Evolutionary conservation across 2,888 invertebrate species (phyloP), one percentile per base, ranked within the genome.

Genomic region (Cerceris ruficornis): DNA sequence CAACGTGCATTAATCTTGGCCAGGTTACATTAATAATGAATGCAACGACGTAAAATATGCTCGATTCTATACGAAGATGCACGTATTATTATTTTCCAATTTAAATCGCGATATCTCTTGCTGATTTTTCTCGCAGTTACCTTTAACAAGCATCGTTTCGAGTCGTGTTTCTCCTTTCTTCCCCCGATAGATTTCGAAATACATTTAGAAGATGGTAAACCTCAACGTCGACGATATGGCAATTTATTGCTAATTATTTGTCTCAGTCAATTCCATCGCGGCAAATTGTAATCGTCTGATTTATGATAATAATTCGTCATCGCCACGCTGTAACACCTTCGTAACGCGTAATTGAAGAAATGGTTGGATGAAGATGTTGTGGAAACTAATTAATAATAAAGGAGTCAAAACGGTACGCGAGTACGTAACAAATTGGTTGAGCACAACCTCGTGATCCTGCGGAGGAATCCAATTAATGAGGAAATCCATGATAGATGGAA

Each of bases 201-300:
- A 46, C 64, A 58, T 49, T 42, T 15, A 41, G 5, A 52, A 50
- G 72, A 72, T 64, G 75, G 67, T 52, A 61, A 54, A 54, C 46
- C 52, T 60, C 57, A 60, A 17, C 49, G 61, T 75, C 52, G 65
- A n/a, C 65, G 55, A 17, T 69, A 54, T 58, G 59, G 84, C 76
- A 82, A 85, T 84, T 82, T 77, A 82, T 74, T 46, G 72, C 68
- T 77, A 80, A 84, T 82, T 77, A 85, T 82, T 70, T 75, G 49
- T 60, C 0, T 41, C 46, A 15, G 52, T n/a, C 54, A 50, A 41
- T 41, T 17, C 46, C 13, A 28, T n/a, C 46, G 52, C 39, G 62
- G 50, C 17, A 28, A 61, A 61, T 54, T 28, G 55, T 70, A 83
- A 77, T 76, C 43, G 54, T 42, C 52, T 75, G 64, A 81, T 75